Base-by-base conservation (phyloP, 92 coral and sea anemone species). In the Zoanthus sansibaricus region DNA sequence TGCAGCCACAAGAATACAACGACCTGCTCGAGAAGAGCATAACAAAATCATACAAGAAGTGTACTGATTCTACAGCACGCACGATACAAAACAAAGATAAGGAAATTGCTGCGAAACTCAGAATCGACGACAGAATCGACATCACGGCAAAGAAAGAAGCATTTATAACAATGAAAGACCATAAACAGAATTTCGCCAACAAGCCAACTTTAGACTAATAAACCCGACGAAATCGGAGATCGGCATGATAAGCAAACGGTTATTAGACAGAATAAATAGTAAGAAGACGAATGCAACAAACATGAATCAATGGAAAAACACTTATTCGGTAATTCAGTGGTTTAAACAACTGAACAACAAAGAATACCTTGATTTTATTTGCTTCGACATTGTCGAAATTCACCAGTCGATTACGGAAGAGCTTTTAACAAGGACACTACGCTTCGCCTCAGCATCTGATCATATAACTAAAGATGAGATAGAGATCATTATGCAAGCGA, bases 401-500 rank as follows among this genome's bases (percentile, higher is more conserved):
- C 73, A 74, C 72, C 75, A 75, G 18, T 86, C 83, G 18, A 86
- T 42, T 72, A 51, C 75, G 17, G 33, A 33, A 9, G 73, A 68
- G 16, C 73, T 68, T 32, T 68, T 82, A 77, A 67, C 84, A 51
- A 74, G 20, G 32, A 71, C 84, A 64, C 51, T 86, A 49, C 47
- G 66, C 70, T 86, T 86, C 33, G 78, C 89, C 55, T 64, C 85
- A n/a, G 74, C 44, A 55, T 62, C 21, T 61, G 84, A 64, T 64
- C 21, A 76, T 9, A 77, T 86, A 70, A 76, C 89, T 17, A 75
- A 77, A 37, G 89, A 77, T 16, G 89, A 86, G 46, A 20, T 56
- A 67, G 37, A 68, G 17, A 86, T 86, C n/a, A 64, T 86, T 14
- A 75, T 25, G 25, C 25, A 25, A 25, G 25, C 25, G 25, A 25